A percentile compares a stretch with the other conserved stretches of the same genome.
Evolutionary conservation across 2,113 vertebrate species (phyloP).

Genomic region (Microcebus tavaratra): DNA sequence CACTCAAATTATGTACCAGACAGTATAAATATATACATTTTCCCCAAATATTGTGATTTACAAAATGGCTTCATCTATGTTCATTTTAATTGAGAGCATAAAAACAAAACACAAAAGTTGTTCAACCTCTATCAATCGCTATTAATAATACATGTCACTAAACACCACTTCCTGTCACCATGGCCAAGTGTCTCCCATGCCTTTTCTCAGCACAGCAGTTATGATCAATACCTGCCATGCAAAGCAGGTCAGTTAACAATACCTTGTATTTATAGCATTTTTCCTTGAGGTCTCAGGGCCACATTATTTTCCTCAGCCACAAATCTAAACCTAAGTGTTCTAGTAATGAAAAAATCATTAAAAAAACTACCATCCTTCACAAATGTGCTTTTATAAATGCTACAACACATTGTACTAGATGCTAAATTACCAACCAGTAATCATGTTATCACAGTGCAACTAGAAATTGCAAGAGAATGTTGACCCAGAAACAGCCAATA

Average conservation of each 20-base stretch:
- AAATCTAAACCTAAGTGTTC: slow-evolving; percentile 22
- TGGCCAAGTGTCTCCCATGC: neutral
- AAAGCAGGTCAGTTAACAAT: slow-evolving; percentile 43
- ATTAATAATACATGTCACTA: neutral
- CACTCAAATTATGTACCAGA: neutral
- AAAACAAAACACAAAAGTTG: neutral
- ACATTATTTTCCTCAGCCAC: neutral
- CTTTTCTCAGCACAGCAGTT: neutral
- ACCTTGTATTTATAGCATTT: slow-evolving; percentile 39
- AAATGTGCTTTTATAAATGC: slow-evolving; percentile 25
- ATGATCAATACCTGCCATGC: neutral
- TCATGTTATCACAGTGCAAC: neutral
- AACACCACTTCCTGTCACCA: neutral
- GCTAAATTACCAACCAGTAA: slow-evolving; percentile 28
- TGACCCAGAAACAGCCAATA: slow-evolving; percentile 62
- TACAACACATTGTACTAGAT: neutral
- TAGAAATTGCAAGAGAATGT: slow-evolving; percentile 45
- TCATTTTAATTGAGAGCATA: slow-evolving; percentile 2
- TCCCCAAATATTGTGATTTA: neutral
- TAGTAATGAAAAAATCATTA: slow-evolving; percentile 53
- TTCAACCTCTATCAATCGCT: neutral
- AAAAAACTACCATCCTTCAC: slow-evolving; percentile 18
- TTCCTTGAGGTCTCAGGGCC: neutral
- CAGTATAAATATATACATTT: neutral
- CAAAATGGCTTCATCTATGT: neutral